These are phyloP conservation scores for Fukomys damarensis DNA, from an alignment of 2,113 vertebrate genomes.

Conservation along the genomic window DNA sequence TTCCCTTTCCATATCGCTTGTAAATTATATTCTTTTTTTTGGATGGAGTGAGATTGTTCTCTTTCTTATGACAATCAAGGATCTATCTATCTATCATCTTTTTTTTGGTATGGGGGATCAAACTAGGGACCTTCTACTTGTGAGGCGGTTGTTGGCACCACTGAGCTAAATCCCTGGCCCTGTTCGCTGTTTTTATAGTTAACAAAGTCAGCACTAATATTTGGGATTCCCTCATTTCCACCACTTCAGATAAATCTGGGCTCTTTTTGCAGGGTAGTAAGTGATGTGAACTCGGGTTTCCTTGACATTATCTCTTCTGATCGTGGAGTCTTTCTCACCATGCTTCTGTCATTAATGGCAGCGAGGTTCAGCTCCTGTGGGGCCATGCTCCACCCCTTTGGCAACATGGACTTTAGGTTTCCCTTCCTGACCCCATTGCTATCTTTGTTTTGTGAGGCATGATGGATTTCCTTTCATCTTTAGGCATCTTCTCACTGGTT, in stretches of 20 bases:
- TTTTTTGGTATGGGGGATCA: too few relatives aligned
- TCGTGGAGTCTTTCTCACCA: not conserved
- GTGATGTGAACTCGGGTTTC: rapidly evolving
- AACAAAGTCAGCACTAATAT: constrained; percentile 80
- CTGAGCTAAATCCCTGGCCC: too few relatives aligned
- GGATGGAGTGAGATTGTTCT: constrained; percentile 80
- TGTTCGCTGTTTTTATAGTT: constrained; percentile 80
- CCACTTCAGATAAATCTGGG: rapidly evolving
- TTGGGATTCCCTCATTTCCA: constrained; percentile 77
- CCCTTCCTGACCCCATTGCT: constrained; percentile 76
- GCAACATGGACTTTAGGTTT: constrained; percentile 90
- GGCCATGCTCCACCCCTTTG: constrained; percentile 83
- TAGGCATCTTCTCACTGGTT: not conserved
- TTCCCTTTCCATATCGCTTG: constrained; percentile 85
- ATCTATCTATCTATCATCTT: too few relatives aligned
- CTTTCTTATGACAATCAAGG: too few relatives aligned
- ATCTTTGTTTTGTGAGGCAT: constrained; percentile 60
- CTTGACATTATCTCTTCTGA: not conserved
- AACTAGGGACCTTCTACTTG: too few relatives aligned
- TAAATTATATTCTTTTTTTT: constrained; percentile 87
- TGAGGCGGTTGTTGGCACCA: too few relatives aligned
- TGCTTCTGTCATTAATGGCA: constrained; percentile 83
- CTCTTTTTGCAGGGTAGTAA: rapidly evolving
- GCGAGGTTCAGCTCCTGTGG: constrained; percentile 90
- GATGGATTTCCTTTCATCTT: not conserved